Conservation (phyloP, 2,888 invertebrate genomes). For the Thymelicus lineola region DNA sequence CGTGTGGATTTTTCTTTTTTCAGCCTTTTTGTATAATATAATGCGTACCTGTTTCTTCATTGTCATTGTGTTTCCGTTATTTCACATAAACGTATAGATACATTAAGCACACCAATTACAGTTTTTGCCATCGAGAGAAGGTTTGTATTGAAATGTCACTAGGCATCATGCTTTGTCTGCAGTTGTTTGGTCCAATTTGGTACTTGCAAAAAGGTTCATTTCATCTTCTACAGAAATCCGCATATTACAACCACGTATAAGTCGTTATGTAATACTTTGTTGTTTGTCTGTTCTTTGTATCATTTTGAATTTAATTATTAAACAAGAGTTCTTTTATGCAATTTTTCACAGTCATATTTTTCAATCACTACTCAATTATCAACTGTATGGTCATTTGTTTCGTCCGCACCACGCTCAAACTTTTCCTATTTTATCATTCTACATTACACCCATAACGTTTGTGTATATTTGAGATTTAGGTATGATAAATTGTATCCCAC, state of each 20-base stretch:
- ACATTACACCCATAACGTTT: slow-evolving; percentile 2
- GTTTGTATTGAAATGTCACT: slow-evolving; percentile 24
- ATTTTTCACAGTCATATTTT: not conserved
- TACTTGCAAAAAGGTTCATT: slow-evolving; percentile 16
- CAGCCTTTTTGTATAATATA: slow-evolving; percentile 50
- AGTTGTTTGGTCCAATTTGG: slow-evolving; percentile 18
- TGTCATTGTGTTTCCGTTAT: slow-evolving; percentile 13
- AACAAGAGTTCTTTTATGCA: not conserved
- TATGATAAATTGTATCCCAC: slow-evolving; percentile 5
- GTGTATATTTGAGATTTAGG: not conserved
- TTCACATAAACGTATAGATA: slow-evolving; percentile 15
- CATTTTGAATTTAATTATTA: not conserved
- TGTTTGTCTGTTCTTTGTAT: not conserved
- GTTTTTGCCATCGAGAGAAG: slow-evolving; percentile 15
- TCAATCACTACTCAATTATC: not conserved
- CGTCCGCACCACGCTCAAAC: not conserved
- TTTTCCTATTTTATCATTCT: not conserved
- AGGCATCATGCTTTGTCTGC: slow-evolving; percentile 34
- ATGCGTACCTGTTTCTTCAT: slow-evolving; percentile 22
- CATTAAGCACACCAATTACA: slow-evolving; percentile 17
- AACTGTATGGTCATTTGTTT: not conserved
- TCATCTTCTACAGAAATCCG: slow-evolving; percentile 7
- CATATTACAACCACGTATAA: not conserved
- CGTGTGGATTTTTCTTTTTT: slow-evolving; percentile 64
- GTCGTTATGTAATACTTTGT: not conserved